Evolutionary conservation across 2,113 vertebrate species (phyloP), one percentile per base, ranked within the genome.

Genomic region (Azemiops feae): DNA sequence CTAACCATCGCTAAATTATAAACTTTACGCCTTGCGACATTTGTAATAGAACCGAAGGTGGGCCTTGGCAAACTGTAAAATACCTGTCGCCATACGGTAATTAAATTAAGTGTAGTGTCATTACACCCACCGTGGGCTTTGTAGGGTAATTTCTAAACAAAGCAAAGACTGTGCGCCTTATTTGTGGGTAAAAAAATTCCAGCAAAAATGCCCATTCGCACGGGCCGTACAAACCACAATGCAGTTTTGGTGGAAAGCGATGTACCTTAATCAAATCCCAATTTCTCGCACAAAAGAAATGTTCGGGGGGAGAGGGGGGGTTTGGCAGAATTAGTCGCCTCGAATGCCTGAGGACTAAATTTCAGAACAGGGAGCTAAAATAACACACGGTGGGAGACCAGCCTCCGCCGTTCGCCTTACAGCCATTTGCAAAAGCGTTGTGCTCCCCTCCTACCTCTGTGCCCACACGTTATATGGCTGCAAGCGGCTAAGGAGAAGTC

Each of bases 221-320:
- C 92, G 90, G 92, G 0, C 0, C n/a, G 16, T 88, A 92, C 16
- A n/a, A 34, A 92, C 25, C 22, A 60, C 96, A 94, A 94, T 94
- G 93, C 95, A 95, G 95, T 97, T 97, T 97, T 95, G 95, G 94
- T 97, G 10, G 58, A 94, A 97, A 97, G 96, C 96, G 97, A 96
- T 96, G 27, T 97, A 96, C 96, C 97, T 97, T 98, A 98, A 98
- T 97, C 97, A 97, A 97, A 98, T 98, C 97, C 97, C 95, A 96
- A 96, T 96, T 97, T 96, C 94, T 95, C 96, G 96, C 95, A 96
- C 96, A 97, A 97, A 98, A 97, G 96, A 98, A 96, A 97, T 97
- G 96, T 97, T 30, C 60, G 3, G 30, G 60, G 27, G 50, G 50
- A 0, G 9, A 1, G 50, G 50, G 50, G 50, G 50, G 10, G 94